A percentile compares a stretch with the other conserved stretches of the same genome.
Evolutionary conservation across 2,113 vertebrate genomes (phyloP).

Genomic region (Charina bottae): DNA sequence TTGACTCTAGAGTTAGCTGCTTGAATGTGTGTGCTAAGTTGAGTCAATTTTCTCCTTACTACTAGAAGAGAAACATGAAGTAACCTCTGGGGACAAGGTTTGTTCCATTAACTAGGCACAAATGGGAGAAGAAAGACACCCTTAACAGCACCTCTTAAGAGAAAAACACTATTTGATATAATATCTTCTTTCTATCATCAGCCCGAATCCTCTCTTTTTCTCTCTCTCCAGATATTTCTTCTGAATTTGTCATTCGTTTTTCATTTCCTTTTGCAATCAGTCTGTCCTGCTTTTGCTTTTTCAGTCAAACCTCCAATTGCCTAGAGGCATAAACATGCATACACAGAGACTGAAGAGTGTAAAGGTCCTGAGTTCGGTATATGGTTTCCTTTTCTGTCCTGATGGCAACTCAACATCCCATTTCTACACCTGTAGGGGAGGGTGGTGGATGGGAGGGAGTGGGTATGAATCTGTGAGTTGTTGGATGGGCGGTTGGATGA

Average conservation of each 20-base stretch:
- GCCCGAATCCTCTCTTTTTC: background rate
- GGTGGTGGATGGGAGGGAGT: background rate
- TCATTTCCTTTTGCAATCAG: constrained; percentile 38
- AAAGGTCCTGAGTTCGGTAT: constrained; percentile 26
- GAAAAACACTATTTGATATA: background rate
- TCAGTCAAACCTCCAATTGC: constrained; percentile 45
- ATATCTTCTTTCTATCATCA: background rate
- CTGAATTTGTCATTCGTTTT: constrained; percentile 42
- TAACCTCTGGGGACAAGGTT: constrained; percentile 19
- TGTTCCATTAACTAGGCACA: constrained; percentile 23
- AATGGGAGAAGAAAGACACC: constrained; percentile 13
- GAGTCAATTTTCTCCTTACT: constrained; percentile 26
- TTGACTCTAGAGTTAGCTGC: constrained; percentile 28
- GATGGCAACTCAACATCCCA: background rate
- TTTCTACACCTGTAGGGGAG: background rate
- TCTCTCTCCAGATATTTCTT: constrained; percentile 10
- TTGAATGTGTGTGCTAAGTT: constrained; percentile 11
- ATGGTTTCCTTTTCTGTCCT: background rate
- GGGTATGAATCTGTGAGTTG: background rate
- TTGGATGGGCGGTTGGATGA: background rate
- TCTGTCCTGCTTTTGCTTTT: constrained; percentile 4
- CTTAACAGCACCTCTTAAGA: constrained; percentile 3
- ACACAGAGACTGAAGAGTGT: constrained; percentile 37
- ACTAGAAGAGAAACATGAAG: constrained; percentile 9
- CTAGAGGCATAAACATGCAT: constrained; percentile 37